phyloP scores from a whole-genome alignment of 92 coral and sea anemone genomes.

The Epizoanthus illoricatus region DNA sequence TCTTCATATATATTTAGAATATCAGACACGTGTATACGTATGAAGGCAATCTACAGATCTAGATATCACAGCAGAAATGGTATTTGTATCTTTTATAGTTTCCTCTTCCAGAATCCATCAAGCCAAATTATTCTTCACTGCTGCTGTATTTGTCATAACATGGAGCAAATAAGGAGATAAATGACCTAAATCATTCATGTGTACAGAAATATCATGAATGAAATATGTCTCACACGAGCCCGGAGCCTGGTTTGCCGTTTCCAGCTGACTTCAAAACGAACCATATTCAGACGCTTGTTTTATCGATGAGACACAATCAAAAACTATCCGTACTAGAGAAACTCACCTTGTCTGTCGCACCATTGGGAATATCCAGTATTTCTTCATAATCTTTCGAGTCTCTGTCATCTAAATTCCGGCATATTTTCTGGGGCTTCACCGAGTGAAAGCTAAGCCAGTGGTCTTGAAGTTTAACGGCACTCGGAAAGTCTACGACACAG shows the following conservation, averaged over 20 bases:
- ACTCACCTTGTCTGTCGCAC: slow-evolving; percentile 20
- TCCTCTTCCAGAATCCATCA: not conserved
- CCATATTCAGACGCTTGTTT: not conserved
- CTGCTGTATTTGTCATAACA: not conserved
- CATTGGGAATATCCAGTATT: slow-evolving; percentile 47
- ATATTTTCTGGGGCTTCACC: slow-evolving; percentile 29
- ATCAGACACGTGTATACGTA: slow-evolving; percentile 22
- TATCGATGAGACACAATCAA: not conserved
- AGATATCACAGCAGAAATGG: too few relatives aligned
- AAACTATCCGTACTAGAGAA: not conserved
- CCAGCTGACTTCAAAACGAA: too few relatives aligned
- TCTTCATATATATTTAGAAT: not conserved
- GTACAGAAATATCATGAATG: slow-evolving; percentile 20
- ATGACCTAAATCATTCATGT: slow-evolving; percentile 27
- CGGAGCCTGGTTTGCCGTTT: not conserved
- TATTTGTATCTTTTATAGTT: too few relatives aligned
- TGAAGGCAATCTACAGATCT: too few relatives aligned
- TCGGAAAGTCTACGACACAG: slow-evolving; percentile 85
- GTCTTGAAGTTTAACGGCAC: slow-evolving; percentile 73
- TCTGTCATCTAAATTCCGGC: slow-evolving; percentile 41
- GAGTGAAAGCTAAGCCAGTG: slow-evolving; percentile 87
- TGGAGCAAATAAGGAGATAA: not conserved
- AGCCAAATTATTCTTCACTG: not conserved
- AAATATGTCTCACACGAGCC: slow-evolving; percentile 15
- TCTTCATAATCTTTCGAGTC: slow-evolving; percentile 56